Conservation (phyloP, 2,888 invertebrate species). For the Scaptomyza caliginosa region DNA sequence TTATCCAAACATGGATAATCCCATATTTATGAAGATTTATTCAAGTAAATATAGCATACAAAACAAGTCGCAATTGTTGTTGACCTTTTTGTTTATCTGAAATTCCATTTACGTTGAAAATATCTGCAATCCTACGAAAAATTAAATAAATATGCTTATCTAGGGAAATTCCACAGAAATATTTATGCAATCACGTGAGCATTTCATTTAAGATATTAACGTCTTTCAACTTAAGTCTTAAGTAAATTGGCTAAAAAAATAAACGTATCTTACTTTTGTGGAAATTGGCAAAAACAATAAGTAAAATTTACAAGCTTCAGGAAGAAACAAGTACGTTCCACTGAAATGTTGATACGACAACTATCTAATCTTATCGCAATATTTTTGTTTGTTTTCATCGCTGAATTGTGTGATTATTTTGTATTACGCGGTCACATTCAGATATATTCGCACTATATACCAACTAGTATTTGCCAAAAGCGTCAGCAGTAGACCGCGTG, state of each 20-base stretch:
- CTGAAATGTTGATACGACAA: slow-evolving; percentile 12
- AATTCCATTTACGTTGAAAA: slow-evolving; percentile 2
- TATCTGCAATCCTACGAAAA: slow-evolving; percentile 4
- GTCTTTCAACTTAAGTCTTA: background rate
- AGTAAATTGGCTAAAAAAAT: no score
- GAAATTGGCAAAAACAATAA: background rate
- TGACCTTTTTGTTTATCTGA: background rate
- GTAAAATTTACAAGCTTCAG: background rate
- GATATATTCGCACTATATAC: slow-evolving; percentile 6
- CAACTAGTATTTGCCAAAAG: slow-evolving; percentile 14
- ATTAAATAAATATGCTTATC: slow-evolving; percentile 24
- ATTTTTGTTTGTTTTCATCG: slow-evolving; percentile 37
- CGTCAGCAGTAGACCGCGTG: slow-evolving; percentile 33
- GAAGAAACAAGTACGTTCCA: background rate
- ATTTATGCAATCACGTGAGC: slow-evolving; percentile 4
- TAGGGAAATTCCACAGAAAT: slow-evolving; percentile 38
- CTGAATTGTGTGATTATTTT: slow-evolving; percentile 16
- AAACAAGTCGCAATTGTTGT: background rate
- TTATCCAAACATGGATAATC: slow-evolving; percentile 37
- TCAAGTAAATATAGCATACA: background rate
- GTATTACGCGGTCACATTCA: background rate
- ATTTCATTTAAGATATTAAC: background rate
- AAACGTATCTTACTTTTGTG: background rate
- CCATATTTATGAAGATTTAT: slow-evolving; percentile 33
- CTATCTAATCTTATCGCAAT: slow-evolving; percentile 47